A percentile compares a stretch with the other conserved stretches of the same genome.
phyloP scores from a whole-genome alignment of 2,113 vertebrate species.

The Strix aluco region DNA sequence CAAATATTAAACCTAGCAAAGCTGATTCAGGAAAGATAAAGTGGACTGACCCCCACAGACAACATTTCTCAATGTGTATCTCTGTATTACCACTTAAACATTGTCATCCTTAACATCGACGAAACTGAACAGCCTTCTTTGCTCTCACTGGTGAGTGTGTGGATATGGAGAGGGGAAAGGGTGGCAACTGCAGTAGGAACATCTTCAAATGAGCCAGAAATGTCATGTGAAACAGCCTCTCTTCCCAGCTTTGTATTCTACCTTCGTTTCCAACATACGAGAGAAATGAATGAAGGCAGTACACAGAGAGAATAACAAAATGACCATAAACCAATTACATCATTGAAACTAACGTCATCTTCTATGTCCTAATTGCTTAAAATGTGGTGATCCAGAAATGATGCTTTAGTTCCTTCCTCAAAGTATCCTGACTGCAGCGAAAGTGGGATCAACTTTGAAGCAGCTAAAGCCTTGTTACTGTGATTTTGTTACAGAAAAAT shows the following conservation, averaged over 20 bases:
- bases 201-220: neutral
- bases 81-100: neutral
- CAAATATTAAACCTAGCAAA: neutral
- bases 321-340: neutral
- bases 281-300: neutral
- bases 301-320: neutral
- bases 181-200: neutral
- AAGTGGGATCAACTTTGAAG: neutral
- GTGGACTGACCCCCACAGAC: neutral
- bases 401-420: neutral
- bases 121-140: neutral
- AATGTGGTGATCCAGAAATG: neutral
- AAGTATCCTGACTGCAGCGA: neutral
- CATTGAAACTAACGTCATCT: neutral
- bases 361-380: neutral
- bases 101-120: neutral
- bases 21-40: neutral
- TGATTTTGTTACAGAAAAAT: neutral
- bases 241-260: slow-evolving; percentile 7
- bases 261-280: neutral
- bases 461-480: neutral
- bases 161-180: neutral
- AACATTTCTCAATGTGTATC: neutral
- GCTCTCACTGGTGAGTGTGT: neutral
- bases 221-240: fast-evolving